Base-by-base conservation (phyloP, 2,888 invertebrate genomes). In the Smittia sp. region DNA sequence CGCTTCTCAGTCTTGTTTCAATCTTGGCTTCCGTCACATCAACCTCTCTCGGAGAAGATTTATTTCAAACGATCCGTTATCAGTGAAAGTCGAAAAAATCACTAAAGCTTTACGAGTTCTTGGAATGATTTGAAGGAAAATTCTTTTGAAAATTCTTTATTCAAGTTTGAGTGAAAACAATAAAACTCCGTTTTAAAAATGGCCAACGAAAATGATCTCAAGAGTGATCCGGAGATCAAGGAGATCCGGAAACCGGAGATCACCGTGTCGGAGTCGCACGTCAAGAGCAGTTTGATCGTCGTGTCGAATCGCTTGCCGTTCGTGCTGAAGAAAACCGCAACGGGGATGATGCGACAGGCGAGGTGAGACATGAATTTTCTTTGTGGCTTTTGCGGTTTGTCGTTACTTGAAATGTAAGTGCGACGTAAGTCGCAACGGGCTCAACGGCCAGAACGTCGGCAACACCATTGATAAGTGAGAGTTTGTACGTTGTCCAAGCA, bases 221-320 rank as follows among this genome's bases (percentile, higher is more conserved):
- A 46, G 24, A n/a, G 25, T 32, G 69, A 70, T 25, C 52, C 69
- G 3, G 69, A 70, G 77, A 77, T 74, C 81, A 81, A 74, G 15
- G n/a, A n/a, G n/a, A n/a, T n/a, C 79, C 81, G 70, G 81, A 82
- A 78, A 82, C 81, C 74, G 78, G 80, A n/a, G 69, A 78, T 81
- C 32, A 81, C 82, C 73, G 78, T 79, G 72, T 77, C 77, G 1
- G 83, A 83, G 75, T 78, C 79, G 0, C 76, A 78, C 24, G 78
- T 79, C 4, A 88, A 87, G 78, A 90, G 89, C 77, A 92, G 90
- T 80, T 89, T 95, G 87, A 93, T 95, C 79, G 94, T 95, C 77
- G 94, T 95, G 75, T 94, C 95, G 76, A 95, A 95, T 84, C 86
- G 95, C 77, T 84, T 95, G 80, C 95, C 95, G 6, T 95, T 95